Evolutionary conservation across 1,140 invertebrate species (phyloP), one percentile per base, ranked within the genome.

Genomic region (Portunus trituberculatus): DNA sequence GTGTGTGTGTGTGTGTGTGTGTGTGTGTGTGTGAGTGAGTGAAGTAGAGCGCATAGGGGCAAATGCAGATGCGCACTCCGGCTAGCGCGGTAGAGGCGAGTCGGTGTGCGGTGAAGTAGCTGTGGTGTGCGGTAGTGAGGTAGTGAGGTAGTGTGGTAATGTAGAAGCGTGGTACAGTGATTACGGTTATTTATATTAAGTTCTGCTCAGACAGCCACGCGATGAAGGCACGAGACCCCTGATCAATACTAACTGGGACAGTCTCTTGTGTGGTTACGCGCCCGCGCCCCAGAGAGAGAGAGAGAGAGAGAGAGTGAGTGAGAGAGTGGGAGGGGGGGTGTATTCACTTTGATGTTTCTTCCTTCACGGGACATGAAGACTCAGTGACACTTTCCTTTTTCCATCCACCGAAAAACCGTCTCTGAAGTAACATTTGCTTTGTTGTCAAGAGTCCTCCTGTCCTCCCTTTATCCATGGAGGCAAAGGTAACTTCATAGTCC

Each of bases 391-490:
- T 76, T 25, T n/a, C 67, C 20, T 76, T 76, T 76, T 76, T 1
- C 67, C 12, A n/a, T 6, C 67, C 12, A 0, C 12, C 7, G 20
- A 76, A n/a, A 76, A 76, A 76, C n/a, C 67, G 25, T n/a, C n/a
- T 76, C n/a, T 76, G 67, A 76, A 76, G 25, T n/a, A 76, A 76
- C 67, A 76, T 76, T 76, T 76, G 67, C 67, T 76, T 76, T 76
- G n/a, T 7, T n/a, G 25, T n/a, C 10, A 76, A 76, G n/a, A 2
- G 20, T n/a, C 67, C 20, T n/a, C 8, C 67, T 20, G 67, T 8
- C 67, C 1, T n/a, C 25, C 67, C 6, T 76, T 76, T 76, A 25
- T 76, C 67, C 67, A 76, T n/a, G 20, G 67, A 59, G 20, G 67
- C 67, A 76, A 7, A 59, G 67, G n/a, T 7, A 76, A 76, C 20